Evolutionary conservation across 1,140 invertebrate genomes (phyloP), one percentile per base, ranked within the genome.

Genomic region (Lasioglossum baleicum): DNA sequence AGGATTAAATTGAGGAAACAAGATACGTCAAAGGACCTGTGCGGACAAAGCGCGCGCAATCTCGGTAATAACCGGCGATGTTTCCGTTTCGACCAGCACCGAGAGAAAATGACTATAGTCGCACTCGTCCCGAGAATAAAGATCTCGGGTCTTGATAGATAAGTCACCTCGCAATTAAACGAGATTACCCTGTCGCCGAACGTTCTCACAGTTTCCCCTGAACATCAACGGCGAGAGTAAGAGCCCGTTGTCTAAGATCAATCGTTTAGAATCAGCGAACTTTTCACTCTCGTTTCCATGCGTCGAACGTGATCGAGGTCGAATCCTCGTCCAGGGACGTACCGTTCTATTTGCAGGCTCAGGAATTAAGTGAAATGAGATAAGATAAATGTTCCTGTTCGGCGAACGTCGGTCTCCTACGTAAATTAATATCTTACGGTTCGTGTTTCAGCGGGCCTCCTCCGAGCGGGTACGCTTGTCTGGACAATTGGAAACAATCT

Each of bases 401-500:
- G 60, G 15, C 35, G 58, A 70, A 61, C 56, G 26, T 6, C 42
- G 13, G 6, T 71, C 75, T 71, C 44, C 44, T 56, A 65, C 22
- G 61, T 79, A 79, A 79, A 79, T 79, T 79, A 73, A 79, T 73
- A 73, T 79, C 61, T 44, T 66, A 58, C 15, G 35, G 40, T 66
- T 67, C 70, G 53, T 61, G 64, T 80, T 67, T 53, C 3, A 13
- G n/a, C 42, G 22, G 26, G 26, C 26, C 20, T 66, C 63, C 17
- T 20, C 15, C 61, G 15, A 48, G 7, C 63, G 26, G 17, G 63
- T 40, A 66, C 51, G 48, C 63, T 80, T 60, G 77, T 75, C 53
- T 42, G 77, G 71, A 80, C 71, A 80, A 80, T 80, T 80, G 77
- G 71, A 75, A 80, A 80, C 71, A 68, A 80, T 80, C 77, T 80